These are phyloP conservation scores for Onychorhynchus coronatus DNA, from an alignment of 2,113 vertebrate species.

Conservation along the genomic window DNA sequence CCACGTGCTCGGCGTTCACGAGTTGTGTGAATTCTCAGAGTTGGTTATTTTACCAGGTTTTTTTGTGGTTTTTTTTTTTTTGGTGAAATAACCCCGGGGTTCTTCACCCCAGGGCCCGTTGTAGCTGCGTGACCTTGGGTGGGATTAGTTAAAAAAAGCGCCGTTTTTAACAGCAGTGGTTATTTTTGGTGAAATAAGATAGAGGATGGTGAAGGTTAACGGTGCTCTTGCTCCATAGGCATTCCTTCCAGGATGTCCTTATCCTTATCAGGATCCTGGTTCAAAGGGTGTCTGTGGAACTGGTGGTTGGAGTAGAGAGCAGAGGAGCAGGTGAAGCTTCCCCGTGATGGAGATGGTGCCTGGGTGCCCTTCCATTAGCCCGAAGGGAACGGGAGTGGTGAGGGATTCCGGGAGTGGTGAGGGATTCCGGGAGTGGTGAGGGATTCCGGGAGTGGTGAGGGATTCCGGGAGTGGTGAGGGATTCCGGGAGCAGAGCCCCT, in stretches of 20 bases:
- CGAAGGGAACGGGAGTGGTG: rapidly evolving
- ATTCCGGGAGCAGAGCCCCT: background rate
- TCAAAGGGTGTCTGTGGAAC: background rate
- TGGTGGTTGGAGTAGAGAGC: background rate
- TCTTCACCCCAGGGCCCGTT: background rate
- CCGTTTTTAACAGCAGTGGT: background rate
- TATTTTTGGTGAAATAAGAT: background rate
- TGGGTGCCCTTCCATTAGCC: rapidly evolving
- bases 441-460: background rate
- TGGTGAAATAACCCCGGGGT: background rate
- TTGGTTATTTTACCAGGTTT: background rate
- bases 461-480: background rate
- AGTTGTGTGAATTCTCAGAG: background rate
- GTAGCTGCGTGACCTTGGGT: too few relatives aligned
- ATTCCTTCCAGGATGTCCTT: background rate
- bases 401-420: background rate
- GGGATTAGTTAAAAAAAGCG: background rate
- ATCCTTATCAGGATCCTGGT: background rate
- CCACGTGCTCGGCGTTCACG: too few relatives aligned
- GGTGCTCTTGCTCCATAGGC: background rate
- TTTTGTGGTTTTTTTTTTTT: background rate
- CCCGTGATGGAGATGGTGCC: background rate
- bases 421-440: background rate
- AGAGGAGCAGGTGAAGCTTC: background rate
- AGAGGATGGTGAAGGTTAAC: background rate